Conservation (phyloP, 2,888 invertebrate genomes). For the Pemphredon lugubris region DNA sequence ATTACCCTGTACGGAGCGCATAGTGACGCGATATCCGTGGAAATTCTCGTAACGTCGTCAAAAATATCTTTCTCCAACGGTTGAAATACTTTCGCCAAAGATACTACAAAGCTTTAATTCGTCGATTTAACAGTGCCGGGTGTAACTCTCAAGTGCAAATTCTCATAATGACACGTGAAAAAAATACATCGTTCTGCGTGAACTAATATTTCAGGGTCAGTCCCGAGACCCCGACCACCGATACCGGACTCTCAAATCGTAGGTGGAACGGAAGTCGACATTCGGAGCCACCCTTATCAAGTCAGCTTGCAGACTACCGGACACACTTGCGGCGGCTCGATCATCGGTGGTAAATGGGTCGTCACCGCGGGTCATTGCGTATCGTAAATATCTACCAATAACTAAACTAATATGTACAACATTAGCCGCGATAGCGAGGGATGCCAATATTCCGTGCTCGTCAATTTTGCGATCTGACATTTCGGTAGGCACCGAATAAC, state of each 20-base stretch:
- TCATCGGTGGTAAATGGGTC: slow-evolving; percentile 72
- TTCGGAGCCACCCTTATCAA: slow-evolving; percentile 77
- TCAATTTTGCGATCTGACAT: no score
- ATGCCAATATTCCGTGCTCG: background rate
- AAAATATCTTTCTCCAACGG: no score
- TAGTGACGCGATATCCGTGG: no score
- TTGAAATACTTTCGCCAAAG: no score
- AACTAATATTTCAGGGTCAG: slow-evolving; percentile 41
- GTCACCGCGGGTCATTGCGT: slow-evolving; percentile 77
- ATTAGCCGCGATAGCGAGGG: background rate
- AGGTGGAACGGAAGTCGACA: slow-evolving; percentile 74
- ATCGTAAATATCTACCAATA: slow-evolving; percentile 36
- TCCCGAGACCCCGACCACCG: background rate
- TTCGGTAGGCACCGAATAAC: no score
- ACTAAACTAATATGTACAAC: background rate
- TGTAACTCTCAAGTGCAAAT: no score
- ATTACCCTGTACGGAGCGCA: no score
- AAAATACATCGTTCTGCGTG: no score
- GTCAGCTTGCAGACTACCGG: slow-evolving; percentile 63
- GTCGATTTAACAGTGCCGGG: no score
- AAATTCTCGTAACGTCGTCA: no score
- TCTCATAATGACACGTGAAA: no score
- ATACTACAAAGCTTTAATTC: no score
- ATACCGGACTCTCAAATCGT: slow-evolving; percentile 69
- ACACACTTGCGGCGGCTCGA: slow-evolving; percentile 75